Conservation (phyloP, 2,113 vertebrate species). For the Oxygymnocypris stewartii region DNA sequence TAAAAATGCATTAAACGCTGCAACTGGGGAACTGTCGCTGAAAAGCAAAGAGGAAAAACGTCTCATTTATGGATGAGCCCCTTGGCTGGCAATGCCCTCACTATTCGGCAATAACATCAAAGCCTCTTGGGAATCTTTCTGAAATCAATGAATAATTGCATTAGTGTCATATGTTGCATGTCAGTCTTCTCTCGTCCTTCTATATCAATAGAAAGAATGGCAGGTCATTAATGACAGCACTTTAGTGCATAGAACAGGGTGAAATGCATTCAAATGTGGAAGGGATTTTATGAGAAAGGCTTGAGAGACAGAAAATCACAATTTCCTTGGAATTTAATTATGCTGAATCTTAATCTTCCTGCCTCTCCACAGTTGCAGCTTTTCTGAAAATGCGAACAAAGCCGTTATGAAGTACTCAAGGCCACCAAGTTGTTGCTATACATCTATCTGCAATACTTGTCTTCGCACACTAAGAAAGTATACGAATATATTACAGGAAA, state of each 20-base stretch:
- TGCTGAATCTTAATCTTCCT: slow-evolving; percentile 44
- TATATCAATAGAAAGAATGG: slow-evolving; percentile 14
- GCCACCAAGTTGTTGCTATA: neutral
- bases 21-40: neutral
- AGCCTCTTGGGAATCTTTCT: slow-evolving; percentile 15
- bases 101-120: slow-evolving; percentile 32
- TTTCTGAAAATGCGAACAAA: slow-evolving; percentile 31
- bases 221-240: neutral
- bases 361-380: slow-evolving; percentile 1
- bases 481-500: neutral
- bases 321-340: slow-evolving; percentile 42
- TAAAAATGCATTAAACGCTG: slow-evolving; percentile 35
- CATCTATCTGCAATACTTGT: neutral
- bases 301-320: neutral
- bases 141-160: slow-evolving; percentile 32
- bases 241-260: slow-evolving; percentile 4
- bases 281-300: slow-evolving; percentile 7
- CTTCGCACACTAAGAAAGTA: slow-evolving; percentile 28
- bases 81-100: slow-evolving; percentile 3
- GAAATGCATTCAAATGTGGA: slow-evolving; percentile 26
- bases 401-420: slow-evolving; percentile 27
- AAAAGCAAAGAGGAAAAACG: neutral
- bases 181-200: neutral
- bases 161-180: slow-evolving; percentile 41
- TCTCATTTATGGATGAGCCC: neutral